phyloP scores from a whole-genome alignment of 2,888 invertebrate genomes.

The Drosophila peninsularis region DNA sequence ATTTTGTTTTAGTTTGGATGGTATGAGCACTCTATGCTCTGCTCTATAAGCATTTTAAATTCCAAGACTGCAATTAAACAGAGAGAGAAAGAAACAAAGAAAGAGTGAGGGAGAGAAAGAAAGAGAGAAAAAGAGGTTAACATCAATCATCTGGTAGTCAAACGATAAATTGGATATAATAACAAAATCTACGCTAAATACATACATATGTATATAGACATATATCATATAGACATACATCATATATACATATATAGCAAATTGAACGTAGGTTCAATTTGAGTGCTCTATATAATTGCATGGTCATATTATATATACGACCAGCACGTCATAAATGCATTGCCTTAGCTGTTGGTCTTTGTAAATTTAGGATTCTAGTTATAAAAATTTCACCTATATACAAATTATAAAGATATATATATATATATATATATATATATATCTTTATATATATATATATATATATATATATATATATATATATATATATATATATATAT shows the following conservation, averaged over 20 bases:
- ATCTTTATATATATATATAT: too few relatives aligned
- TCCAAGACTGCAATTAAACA: constrained; percentile 80
- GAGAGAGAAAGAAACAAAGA: constrained; percentile 32
- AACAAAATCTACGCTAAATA: background rate
- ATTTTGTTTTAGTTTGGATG: constrained; percentile 23
- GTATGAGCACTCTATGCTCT: constrained; percentile 26
- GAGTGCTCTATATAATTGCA: constrained; percentile 1
- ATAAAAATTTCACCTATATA: constrained; percentile 2
- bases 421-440: too few relatives aligned
- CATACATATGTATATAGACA: background rate
- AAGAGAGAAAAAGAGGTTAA: constrained; percentile 18
- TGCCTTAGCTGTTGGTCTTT: constrained; percentile 5
- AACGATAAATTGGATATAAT: constrained; percentile 10
- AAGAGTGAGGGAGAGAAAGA: constrained; percentile 3
- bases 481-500: too few relatives aligned
- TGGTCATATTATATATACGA: background rate
- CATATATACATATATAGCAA: background rate
- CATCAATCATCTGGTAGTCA: constrained; percentile 18
- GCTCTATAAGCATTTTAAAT: constrained; percentile 64
- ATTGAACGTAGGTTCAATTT: too few relatives aligned
- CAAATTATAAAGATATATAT: constrained; percentile 4
- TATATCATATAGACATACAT: background rate
- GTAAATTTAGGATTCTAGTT: background rate
- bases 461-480: too few relatives aligned
- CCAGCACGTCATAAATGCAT: constrained; percentile 1